These are phyloP conservation scores for Lycocorax pyrrhopterus DNA, from an alignment of 2,113 vertebrate genomes.

Conservation along the genomic window DNA sequence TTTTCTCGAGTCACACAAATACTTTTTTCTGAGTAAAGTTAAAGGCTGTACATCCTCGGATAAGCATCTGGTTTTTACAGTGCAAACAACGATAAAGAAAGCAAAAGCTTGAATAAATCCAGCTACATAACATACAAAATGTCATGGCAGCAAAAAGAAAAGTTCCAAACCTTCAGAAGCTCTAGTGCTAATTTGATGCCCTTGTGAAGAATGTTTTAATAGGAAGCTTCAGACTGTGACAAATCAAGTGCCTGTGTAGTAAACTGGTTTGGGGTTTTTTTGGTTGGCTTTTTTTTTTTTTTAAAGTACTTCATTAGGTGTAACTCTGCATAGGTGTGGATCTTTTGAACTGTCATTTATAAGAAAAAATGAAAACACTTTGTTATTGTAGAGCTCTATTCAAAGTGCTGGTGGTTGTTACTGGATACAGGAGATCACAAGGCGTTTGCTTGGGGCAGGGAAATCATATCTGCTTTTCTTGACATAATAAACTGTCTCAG, in stretches of 20 bases:
- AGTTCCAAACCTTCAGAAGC: background rate
- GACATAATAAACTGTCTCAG: background rate
- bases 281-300: background rate
- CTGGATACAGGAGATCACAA: background rate
- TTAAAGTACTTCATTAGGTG: background rate
- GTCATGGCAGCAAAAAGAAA: conserved; percentile 9
- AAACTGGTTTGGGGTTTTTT: background rate
- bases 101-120: conserved; percentile 25
- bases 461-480: background rate
- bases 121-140: background rate
- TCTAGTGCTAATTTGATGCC: background rate
- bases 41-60: background rate
- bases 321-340: background rate
- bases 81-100: background rate
- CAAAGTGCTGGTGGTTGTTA: background rate
- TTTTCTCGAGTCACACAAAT: background rate
- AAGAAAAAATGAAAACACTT: background rate
- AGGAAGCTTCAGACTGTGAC: background rate
- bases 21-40: background rate
- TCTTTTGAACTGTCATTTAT: conserved; percentile 17
- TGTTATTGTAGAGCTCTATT: background rate
- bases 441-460: background rate
- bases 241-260: background rate
- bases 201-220: background rate
- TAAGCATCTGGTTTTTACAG: conserved; percentile 1